A percentile compares a stretch with the other conserved stretches of the same genome.
phyloP scores from a whole-genome alignment of 2,797 vertebrate species.

The Melopsittacus undulatus region DNA sequence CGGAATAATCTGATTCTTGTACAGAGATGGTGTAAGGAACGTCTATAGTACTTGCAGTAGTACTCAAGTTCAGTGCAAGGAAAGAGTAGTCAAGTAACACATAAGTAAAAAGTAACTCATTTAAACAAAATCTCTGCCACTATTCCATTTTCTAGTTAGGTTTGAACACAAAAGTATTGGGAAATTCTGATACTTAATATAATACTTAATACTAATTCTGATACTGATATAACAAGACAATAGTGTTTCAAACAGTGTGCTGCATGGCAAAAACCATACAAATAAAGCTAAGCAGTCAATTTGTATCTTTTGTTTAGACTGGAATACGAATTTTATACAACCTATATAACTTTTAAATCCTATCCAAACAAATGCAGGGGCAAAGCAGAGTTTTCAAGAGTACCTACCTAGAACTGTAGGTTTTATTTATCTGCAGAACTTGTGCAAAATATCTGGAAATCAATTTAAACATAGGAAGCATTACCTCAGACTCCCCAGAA shows the following conservation, averaged over 20 bases:
- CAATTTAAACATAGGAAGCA: slow-evolving; percentile 50
- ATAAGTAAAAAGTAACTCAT: background rate
- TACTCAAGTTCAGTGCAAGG: background rate
- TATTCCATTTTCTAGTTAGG: background rate
- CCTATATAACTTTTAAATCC: slow-evolving; percentile 5
- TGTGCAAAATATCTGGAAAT: slow-evolving; percentile 44
- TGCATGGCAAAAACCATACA: background rate
- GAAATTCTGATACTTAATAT: background rate
- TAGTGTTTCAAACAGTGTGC: background rate
- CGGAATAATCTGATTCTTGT: background rate
- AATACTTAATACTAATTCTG: too few relatives aligned
- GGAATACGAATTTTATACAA: slow-evolving; percentile 4
- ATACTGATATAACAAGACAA: background rate
- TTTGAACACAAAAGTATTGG: background rate
- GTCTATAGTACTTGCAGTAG: background rate
- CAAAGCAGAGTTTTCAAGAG: slow-evolving; percentile 29
- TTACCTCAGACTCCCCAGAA: background rate
- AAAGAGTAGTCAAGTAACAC: background rate
- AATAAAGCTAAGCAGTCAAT: slow-evolving; percentile 12
- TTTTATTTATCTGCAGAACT: slow-evolving; percentile 6
- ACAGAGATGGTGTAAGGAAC: background rate
- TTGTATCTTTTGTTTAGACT: slow-evolving; percentile 63
- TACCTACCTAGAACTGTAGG: slow-evolving; percentile 24
- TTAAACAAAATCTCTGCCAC: background rate
- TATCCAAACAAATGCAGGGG: slow-evolving; percentile 9